These are phyloP conservation scores for Synchiropus splendidus DNA, from an alignment of 2,113 vertebrate species.

Conservation along the genomic window DNA sequence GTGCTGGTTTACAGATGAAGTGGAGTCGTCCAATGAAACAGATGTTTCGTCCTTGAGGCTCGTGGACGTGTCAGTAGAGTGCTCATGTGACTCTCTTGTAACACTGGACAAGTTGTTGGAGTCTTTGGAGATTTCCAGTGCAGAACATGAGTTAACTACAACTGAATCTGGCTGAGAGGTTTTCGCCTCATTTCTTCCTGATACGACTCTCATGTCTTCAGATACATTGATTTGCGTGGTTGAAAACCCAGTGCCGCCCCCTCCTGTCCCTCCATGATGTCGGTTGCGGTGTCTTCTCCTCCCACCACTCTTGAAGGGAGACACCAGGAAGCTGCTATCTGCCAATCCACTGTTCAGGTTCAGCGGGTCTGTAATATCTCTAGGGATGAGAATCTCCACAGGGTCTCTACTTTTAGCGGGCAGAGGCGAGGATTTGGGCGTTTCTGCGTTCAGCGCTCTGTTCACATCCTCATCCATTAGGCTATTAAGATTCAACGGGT, in stretches of 20 bases:
- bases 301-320: slow-evolving; percentile 71
- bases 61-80: slow-evolving; percentile 61
- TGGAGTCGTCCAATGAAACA: slow-evolving; percentile 54
- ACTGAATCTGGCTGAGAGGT: slow-evolving; percentile 10
- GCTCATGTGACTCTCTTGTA: slow-evolving; percentile 46
- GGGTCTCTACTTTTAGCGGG: slow-evolving; percentile 80
- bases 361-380: slow-evolving; percentile 87
- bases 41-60: slow-evolving; percentile 65
- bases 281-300: slow-evolving; percentile 79
- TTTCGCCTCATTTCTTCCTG: slow-evolving; percentile 49
- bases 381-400: slow-evolving; percentile 87
- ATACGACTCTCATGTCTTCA: slow-evolving; percentile 8
- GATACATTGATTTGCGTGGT: slow-evolving; percentile 30
- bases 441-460: slow-evolving; percentile 82
- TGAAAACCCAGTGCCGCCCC: slow-evolving; percentile 32
- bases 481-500: slow-evolving; percentile 90
- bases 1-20: slow-evolving; percentile 45
- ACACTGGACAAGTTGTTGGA: slow-evolving; percentile 41
- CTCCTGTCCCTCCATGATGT: slow-evolving; percentile 46
- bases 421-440: slow-evolving; percentile 87
- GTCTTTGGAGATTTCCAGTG: slow-evolving; percentile 62
- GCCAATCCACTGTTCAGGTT: slow-evolving; percentile 78
- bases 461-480: slow-evolving; percentile 88
- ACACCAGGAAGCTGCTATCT: slow-evolving; percentile 65
- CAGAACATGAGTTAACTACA: slow-evolving; percentile 24